Conservation (phyloP, 2,888 invertebrate species). For the Eumerus sabulonum region DNA sequence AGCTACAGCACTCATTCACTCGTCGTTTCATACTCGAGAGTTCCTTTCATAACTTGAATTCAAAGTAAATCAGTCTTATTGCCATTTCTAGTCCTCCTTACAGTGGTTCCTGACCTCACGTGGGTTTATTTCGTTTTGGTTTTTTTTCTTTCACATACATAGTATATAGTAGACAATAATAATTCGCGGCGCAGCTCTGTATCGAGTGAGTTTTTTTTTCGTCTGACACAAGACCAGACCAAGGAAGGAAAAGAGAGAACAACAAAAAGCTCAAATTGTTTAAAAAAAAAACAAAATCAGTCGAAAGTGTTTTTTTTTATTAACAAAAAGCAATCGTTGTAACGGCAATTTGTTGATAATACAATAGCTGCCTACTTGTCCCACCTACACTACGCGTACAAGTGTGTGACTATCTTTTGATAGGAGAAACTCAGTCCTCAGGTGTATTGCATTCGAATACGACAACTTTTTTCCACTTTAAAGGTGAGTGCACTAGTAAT, state of each 20-base stretch:
- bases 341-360: conserved; percentile 43
- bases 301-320: neutral
- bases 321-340: neutral
- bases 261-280: conserved; percentile 16
- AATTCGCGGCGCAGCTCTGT: conserved; percentile 15
- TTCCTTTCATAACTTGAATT: conserved; percentile 18
- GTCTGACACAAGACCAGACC: conserved; percentile 13
- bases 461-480: conserved; percentile 35
- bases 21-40: conserved; percentile 33
- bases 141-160: conserved; percentile 11
- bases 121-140: too few relatives aligned
- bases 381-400: conserved; percentile 33
- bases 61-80: conserved; percentile 24
- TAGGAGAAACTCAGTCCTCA: conserved; percentile 37
- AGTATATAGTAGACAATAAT: conserved; percentile 17
- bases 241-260: conserved; percentile 22
- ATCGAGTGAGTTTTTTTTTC: conserved; percentile 45
- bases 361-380: conserved; percentile 18
- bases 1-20: conserved; percentile 19
- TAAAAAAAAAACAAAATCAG: conserved; percentile 8
- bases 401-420: conserved; percentile 53
- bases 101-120: too few relatives aligned
- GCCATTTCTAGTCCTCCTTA: conserved; percentile 12
- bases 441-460: conserved; percentile 30
- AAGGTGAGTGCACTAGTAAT: conserved; percentile 66